These are phyloP conservation scores for Tetraneura akinire DNA, from an alignment of 1,140 invertebrate species.

Conservation along the genomic window DNA sequence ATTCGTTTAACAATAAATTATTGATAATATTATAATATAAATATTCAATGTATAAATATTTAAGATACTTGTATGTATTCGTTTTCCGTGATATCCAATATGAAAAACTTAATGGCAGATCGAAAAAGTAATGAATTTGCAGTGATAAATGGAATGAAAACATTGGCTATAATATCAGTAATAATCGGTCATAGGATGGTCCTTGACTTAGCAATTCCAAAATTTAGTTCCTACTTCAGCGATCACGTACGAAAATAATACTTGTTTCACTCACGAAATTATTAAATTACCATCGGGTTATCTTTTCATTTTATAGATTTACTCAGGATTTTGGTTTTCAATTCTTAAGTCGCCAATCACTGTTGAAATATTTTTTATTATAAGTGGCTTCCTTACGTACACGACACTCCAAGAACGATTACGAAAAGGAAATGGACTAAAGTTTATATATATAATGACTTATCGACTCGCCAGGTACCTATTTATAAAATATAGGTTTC, in stretches of 20 bases:
- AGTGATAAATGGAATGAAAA: background rate
- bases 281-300: background rate
- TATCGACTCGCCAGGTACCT: constrained; percentile 7
- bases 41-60: background rate
- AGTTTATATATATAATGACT: background rate
- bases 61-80: constrained; percentile 2
- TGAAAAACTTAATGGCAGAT: background rate
- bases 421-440: background rate
- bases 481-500: too few relatives aligned
- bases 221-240: background rate
- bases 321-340: background rate
- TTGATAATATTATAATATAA: background rate
- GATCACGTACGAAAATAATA: background rate
- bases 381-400: constrained; percentile 7
- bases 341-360: background rate
- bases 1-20: background rate
- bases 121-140: background rate
- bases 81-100: background rate
- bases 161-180: background rate
- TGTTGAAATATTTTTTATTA: constrained; percentile 21
- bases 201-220: background rate
- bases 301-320: constrained; percentile 11
- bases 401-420: background rate
- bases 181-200: constrained; percentile 16
- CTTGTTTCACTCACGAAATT: background rate